Percentiles rank a stretch among this genome's conserved stretches.
Conservation (phyloP, 92 coral and sea anemone genomes). For the Pocillopora grandis region DNA sequence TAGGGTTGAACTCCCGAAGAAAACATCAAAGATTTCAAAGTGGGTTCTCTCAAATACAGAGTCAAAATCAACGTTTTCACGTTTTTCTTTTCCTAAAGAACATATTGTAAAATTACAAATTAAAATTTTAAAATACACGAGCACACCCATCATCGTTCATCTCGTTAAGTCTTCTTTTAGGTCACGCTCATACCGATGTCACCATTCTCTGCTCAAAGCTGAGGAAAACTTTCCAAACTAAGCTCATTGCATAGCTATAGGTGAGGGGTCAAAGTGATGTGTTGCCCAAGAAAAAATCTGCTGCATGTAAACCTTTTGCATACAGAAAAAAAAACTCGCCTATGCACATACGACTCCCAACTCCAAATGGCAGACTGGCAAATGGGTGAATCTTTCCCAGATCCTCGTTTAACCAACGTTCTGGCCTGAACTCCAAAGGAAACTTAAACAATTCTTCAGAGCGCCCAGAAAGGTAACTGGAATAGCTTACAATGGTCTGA, state of each 20-base stretch:
- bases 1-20: no score
- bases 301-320: not conserved
- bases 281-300: not conserved
- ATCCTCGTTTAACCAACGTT: slow-evolving; percentile 13
- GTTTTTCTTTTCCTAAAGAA: no score
- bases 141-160: no score
- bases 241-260: no score
- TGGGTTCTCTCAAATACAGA: not conserved
- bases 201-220: no score
- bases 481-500: not conserved
- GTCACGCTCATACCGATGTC: no score
- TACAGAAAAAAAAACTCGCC: not conserved
- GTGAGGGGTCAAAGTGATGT: not conserved
- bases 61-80: no score
- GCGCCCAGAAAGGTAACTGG: slow-evolving; percentile 7
- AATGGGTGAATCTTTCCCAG: slow-evolving; percentile 9
- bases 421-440: slow-evolving; percentile 4
- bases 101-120: no score
- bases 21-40: no score
- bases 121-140: no score
- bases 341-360: slow-evolving; percentile 5
- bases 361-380: slow-evolving; percentile 12
- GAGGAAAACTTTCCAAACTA: no score
- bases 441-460: not conserved
- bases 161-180: no score